These are phyloP conservation scores for Ophiothrix spiculata DNA, from an alignment of 35 echinoderm and acorn worm genomes.

Conservation along the genomic window DNA sequence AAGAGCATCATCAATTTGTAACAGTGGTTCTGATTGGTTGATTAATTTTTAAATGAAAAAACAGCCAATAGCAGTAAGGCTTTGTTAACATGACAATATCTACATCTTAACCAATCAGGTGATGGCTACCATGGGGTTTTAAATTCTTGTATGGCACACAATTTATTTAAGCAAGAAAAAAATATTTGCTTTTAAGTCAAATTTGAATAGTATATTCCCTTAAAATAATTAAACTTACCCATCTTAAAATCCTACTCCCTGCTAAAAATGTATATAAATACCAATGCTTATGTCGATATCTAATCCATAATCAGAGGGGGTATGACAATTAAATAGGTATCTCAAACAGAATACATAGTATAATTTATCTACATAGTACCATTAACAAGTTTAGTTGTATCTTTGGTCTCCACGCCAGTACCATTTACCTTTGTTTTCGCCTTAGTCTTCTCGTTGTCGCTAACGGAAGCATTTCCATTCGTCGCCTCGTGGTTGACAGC, in stretches of 20 bases:
- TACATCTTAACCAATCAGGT: too few relatives aligned
- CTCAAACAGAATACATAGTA: neutral
- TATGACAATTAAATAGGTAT: neutral
- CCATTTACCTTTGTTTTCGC: neutral
- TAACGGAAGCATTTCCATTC: constrained; percentile 35
- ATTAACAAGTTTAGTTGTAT: constrained; percentile 32
- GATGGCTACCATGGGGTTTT: too few relatives aligned
- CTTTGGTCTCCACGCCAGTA: neutral
- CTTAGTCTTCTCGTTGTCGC: constrained; percentile 14
- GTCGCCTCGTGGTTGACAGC: neutral
- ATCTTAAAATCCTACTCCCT: too few relatives aligned
- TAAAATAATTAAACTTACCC: too few relatives aligned
- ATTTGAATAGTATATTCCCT: neutral
- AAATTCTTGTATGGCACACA: neutral
- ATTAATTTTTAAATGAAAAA: too few relatives aligned
- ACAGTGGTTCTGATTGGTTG: too few relatives aligned
- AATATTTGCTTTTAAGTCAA: neutral
- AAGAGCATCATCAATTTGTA: too few relatives aligned
- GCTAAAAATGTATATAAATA: too few relatives aligned
- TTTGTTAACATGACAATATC: too few relatives aligned
- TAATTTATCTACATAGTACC: constrained; percentile 15
- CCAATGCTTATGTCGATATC: too few relatives aligned
- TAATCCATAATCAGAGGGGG: too few relatives aligned
- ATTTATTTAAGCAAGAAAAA: neutral
- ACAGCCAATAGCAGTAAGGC: too few relatives aligned